Conservation (phyloP, 2,113 vertebrate species). For the Protomyctophum bolini region DNA sequence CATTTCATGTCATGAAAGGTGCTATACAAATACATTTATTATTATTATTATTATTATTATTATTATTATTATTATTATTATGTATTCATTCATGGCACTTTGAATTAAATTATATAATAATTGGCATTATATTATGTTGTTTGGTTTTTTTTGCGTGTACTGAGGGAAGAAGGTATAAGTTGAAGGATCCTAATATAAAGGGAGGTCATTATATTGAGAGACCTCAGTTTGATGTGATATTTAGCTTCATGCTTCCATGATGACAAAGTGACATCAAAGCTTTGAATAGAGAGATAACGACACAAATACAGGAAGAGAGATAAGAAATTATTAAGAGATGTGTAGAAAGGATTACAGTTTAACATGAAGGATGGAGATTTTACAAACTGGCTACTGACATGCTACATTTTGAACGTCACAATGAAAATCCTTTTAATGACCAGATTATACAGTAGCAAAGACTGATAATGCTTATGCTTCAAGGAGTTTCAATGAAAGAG, state of each 20-base stretch:
- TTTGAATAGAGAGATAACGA: constrained; percentile 10
- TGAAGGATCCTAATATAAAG: background rate
- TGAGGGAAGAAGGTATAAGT: too few relatives aligned
- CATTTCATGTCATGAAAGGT: too few relatives aligned
- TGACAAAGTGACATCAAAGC: constrained; percentile 7
- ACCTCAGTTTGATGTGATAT: constrained; percentile 57
- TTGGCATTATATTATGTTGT: too few relatives aligned
- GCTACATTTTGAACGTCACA: background rate
- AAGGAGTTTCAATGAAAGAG: background rate
- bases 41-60: too few relatives aligned
- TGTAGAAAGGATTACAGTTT: background rate
- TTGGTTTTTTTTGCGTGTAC: too few relatives aligned
- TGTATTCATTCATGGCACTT: too few relatives aligned
- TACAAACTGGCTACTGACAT: constrained; percentile 1
- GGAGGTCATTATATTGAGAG: constrained; percentile 30
- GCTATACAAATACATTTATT: too few relatives aligned
- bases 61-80: too few relatives aligned
- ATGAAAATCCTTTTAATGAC: constrained; percentile 8
- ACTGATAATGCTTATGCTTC: background rate
- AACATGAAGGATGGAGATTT: background rate
- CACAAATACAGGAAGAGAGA: constrained; percentile 3
- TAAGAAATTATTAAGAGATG: background rate
- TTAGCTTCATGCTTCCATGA: constrained; percentile 44
- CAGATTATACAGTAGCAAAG: background rate
- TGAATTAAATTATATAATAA: too few relatives aligned